A percentile compares a stretch with the other conserved stretches of the same genome.
These are phyloP conservation scores for Acrobasis consociella DNA, from an alignment of 2,888 invertebrate species.

Conservation along the genomic window DNA sequence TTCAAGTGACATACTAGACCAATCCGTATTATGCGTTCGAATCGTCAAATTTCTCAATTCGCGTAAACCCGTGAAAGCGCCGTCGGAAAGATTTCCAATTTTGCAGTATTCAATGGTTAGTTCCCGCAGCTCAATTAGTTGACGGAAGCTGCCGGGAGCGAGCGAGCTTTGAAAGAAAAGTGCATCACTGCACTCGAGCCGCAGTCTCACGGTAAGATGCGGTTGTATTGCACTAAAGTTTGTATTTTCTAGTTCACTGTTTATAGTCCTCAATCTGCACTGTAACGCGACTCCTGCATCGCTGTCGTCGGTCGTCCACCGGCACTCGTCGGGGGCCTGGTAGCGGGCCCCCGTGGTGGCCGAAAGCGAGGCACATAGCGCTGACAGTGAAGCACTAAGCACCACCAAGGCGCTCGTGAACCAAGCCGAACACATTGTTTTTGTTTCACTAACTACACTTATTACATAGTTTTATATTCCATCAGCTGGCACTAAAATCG, in stretches of 20 bases:
- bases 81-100: constrained; percentile 90
- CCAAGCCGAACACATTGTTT: constrained; percentile 73
- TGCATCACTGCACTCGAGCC: constrained; percentile 91
- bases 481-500: constrained; percentile 64
- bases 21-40: constrained; percentile 92
- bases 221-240: constrained; percentile 93
- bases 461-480: constrained; percentile 72
- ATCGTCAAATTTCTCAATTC: constrained; percentile 91
- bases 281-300: constrained; percentile 87
- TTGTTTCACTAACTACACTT: constrained; percentile 67
- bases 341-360: constrained; percentile 84
- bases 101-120: constrained; percentile 92
- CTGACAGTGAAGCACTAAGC: constrained; percentile 67
- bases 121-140: constrained; percentile 88
- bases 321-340: constrained; percentile 91
- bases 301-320: constrained; percentile 88
- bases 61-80: constrained; percentile 90
- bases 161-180: constrained; percentile 91
- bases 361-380: constrained; percentile 74
- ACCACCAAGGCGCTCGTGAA: constrained; percentile 66
- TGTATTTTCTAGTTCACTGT: constrained; percentile 91
- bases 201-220: constrained; percentile 89
- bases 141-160: constrained; percentile 89
- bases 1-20: constrained; percentile 91
- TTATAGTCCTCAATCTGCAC: constrained; percentile 89